Percentiles rank a stretch among this genome's conserved stretches.
Conservation (phyloP, 2,888 invertebrate genomes). For the Drosophila picticornis region DNA sequence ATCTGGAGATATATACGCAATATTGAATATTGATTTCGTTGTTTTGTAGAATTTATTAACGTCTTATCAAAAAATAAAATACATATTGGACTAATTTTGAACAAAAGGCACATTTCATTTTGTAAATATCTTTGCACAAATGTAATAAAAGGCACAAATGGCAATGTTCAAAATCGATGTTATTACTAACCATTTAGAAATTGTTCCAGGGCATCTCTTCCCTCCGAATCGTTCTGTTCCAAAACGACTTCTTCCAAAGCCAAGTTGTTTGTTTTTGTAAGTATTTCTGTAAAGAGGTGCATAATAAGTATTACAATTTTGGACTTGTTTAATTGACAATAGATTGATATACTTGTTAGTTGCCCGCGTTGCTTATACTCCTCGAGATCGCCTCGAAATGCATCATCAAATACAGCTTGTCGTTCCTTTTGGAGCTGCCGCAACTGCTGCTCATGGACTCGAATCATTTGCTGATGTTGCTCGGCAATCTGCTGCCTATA, state of each 20-base stretch:
- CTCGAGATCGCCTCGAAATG: slow-evolving; percentile 89
- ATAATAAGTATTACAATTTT: neutral
- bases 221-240: slow-evolving; percentile 86
- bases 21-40: neutral
- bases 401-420: slow-evolving; percentile 89
- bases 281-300: slow-evolving; percentile 64
- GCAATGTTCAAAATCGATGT: neutral
- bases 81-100: neutral
- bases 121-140: slow-evolving; percentile 9
- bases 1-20: neutral
- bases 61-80: neutral
- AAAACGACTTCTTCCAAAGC: slow-evolving; percentile 89
- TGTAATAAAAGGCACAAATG: slow-evolving; percentile 59
- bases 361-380: slow-evolving; percentile 88
- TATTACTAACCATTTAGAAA: slow-evolving; percentile 86
- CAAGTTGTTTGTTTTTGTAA: slow-evolving; percentile 76
- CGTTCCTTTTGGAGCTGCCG: slow-evolving; percentile 87
- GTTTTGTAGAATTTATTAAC: neutral
- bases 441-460: slow-evolving; percentile 87
- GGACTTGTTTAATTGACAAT: neutral
- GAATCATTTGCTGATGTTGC: slow-evolving; percentile 87
- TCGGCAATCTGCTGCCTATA: slow-evolving; percentile 86
- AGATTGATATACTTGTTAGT: slow-evolving; percentile 86
- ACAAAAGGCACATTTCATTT: slow-evolving; percentile 6
- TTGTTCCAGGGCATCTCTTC: slow-evolving; percentile 87